Conservation (phyloP, 2,113 vertebrate species). For the Lasiurus cinereus region DNA sequence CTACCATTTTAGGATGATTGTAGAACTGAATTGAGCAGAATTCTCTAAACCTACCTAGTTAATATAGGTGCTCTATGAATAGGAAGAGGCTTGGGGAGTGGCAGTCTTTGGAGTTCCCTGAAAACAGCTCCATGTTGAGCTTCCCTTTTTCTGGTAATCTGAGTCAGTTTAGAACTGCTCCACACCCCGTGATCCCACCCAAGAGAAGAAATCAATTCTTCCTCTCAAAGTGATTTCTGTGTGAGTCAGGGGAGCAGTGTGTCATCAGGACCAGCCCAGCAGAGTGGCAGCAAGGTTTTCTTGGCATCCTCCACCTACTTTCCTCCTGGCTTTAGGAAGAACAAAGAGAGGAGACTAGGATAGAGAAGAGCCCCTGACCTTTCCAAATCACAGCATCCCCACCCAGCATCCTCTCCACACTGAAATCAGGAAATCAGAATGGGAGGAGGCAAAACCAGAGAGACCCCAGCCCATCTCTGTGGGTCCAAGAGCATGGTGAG, state of each 20-base stretch:
- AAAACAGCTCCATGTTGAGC: no score
- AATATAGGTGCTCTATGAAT: not conserved
- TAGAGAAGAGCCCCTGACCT: not conserved
- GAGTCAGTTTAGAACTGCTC: constrained; percentile 4
- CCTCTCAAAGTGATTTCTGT: constrained; percentile 43
- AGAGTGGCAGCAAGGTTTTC: not conserved
- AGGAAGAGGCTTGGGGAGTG: not conserved
- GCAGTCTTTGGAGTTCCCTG: not conserved
- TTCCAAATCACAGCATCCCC: not conserved
- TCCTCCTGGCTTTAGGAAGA: not conserved
- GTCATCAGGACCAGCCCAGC: not conserved
- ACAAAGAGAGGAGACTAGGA: not conserved
- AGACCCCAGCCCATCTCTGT: not conserved
- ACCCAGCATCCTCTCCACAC: not conserved
- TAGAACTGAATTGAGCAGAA: not conserved
- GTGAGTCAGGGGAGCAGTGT: constrained; percentile 60
- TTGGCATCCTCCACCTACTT: not conserved
- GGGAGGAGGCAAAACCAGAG: not conserved
- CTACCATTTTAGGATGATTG: not conserved
- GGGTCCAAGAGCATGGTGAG: not conserved
- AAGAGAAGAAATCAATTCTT: constrained; percentile 59
- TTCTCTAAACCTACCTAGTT: not conserved
- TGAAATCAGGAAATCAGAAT: not conserved
- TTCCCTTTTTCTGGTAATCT: constrained; percentile 31
- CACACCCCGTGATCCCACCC: constrained; percentile 27